A percentile compares a stretch with the other conserved stretches of the same genome.
These are phyloP conservation scores for Unio delphinus DNA, from an alignment of 2,888 invertebrate genomes.

Conservation along the genomic window DNA sequence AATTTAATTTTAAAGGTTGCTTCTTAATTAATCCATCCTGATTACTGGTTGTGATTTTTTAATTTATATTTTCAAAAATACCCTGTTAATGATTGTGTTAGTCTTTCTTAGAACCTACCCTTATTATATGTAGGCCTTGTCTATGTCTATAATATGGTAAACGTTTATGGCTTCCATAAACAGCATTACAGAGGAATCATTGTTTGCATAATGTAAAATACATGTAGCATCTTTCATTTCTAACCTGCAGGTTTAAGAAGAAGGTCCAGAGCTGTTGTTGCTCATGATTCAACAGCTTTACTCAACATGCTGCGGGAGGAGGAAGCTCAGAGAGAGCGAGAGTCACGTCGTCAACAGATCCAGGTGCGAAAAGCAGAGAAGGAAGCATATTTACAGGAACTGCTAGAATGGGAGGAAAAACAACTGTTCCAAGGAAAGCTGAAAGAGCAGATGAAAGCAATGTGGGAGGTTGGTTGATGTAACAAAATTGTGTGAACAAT, in stretches of 20 bases:
- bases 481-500: no score
- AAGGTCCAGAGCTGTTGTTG: conserved; percentile 47
- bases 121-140: no score
- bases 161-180: no score
- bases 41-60: no score
- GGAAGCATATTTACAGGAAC: conserved; percentile 70
- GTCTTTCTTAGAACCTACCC: no score
- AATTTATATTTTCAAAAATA: no score
- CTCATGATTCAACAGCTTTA: conserved; percentile 65
- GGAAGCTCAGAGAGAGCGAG: conserved; percentile 65
- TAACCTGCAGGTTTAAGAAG: conserved; percentile 42
- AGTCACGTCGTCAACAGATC: conserved; percentile 61
- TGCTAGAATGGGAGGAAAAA: conserved; percentile 74
- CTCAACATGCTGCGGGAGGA: conserved; percentile 69
- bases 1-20: no score
- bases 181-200: no score
- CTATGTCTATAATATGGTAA: no score
- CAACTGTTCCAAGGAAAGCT: conserved; percentile 69
- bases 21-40: no score
- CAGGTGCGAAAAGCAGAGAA: conserved; percentile 70
- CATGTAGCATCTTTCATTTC: background rate
- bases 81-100: no score
- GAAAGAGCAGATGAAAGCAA: conserved; percentile 72
- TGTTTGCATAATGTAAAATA: background rate
- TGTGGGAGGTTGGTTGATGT: conserved; percentile 75